Percentiles rank a stretch among this genome's conserved stretches.
Conservation (phyloP, 2,113 vertebrate species). For the Dipodomys ordii region DNA sequence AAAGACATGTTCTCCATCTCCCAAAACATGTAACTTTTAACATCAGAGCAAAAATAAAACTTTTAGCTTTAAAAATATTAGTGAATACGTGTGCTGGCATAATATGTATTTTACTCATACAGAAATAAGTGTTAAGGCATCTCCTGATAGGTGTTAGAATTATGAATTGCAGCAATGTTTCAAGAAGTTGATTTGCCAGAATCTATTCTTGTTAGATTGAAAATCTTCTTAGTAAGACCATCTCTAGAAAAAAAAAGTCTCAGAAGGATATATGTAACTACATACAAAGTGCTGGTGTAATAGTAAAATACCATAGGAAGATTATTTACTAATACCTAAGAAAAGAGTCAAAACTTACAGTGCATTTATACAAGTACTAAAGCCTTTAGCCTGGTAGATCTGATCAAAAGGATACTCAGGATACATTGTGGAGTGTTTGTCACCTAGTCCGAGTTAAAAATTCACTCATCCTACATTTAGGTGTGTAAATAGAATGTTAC, state of each 20-base stretch:
- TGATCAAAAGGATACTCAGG: background rate
- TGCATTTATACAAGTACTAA: background rate
- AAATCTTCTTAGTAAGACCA: background rate
- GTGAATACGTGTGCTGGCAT: background rate
- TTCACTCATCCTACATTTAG: background rate
- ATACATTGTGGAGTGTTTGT: background rate
- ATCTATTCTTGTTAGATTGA: constrained; percentile 5
- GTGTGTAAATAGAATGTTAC: background rate
- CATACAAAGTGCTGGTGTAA: background rate
- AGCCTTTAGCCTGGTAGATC: too few relatives aligned
- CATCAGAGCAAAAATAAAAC: background rate
- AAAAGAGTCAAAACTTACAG: background rate
- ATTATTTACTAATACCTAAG: background rate
- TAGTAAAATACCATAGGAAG: background rate
- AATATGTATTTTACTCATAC: background rate
- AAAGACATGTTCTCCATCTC: background rate
- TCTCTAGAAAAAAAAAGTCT: background rate
- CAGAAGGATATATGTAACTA: background rate
- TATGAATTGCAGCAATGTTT: background rate
- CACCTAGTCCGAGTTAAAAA: background rate
- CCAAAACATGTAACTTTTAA: background rate
- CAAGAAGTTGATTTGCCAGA: background rate
- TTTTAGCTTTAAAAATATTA: background rate
- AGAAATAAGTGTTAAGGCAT: background rate
- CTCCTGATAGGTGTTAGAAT: background rate